Conservation (phyloP, 2,113 vertebrate genomes). For the Amazona guildingii region DNA sequence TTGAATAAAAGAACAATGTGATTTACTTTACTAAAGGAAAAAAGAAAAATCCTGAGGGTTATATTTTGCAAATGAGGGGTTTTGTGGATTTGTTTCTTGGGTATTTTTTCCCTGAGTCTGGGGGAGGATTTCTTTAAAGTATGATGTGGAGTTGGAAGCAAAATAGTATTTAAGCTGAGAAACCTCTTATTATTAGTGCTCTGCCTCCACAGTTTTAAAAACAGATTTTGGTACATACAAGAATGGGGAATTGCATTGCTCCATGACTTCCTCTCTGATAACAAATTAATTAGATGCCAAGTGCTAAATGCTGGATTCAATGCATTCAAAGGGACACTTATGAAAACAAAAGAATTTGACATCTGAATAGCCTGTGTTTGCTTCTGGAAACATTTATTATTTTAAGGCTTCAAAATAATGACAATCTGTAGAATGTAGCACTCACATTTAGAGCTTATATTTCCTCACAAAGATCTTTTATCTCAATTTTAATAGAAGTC, state of each 20-base stretch:
- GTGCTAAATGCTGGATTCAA: conserved; percentile 28
- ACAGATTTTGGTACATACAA: conserved; percentile 48
- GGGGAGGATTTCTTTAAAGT: not conserved
- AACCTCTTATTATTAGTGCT: conserved; percentile 52
- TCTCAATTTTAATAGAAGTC: conserved; percentile 13
- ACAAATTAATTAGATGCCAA: conserved; percentile 67
- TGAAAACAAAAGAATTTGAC: conserved; percentile 36
- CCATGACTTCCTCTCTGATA: conserved; percentile 38
- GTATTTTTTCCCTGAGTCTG: not conserved
- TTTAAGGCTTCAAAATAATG: conserved; percentile 7
- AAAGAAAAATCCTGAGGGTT: not conserved
- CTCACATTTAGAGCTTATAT: not conserved
- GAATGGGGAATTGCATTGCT: not conserved
- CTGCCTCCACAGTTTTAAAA: conserved; percentile 61
- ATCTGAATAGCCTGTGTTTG: not conserved
- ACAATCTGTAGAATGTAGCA: not conserved
- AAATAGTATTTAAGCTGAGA: conserved; percentile 54
- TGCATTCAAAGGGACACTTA: conserved; percentile 2
- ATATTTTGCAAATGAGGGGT: not conserved
- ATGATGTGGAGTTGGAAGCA: conserved; percentile 14
- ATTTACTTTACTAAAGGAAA: not conserved
- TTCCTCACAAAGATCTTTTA: not conserved
- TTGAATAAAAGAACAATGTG: not conserved
- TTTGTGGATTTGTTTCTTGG: not conserved
- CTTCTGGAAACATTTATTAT: conserved; percentile 19